phyloP scores from a whole-genome alignment of 2,797 vertebrate genomes.

The Ctenopoma multispine region DNA sequence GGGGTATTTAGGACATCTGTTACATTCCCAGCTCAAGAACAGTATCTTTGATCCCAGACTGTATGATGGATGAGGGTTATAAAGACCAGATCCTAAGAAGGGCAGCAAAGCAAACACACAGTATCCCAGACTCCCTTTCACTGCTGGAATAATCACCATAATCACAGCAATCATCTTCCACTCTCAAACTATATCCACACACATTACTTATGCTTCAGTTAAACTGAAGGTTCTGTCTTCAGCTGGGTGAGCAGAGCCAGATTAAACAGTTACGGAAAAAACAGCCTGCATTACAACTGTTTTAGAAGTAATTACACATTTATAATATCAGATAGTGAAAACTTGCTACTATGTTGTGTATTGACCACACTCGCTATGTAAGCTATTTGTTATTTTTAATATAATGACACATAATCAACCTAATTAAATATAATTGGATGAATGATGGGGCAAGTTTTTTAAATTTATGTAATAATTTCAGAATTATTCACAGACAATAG shows the following conservation, averaged over 20 bases:
- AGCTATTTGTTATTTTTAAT: conserved; percentile 36
- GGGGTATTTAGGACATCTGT: conserved; percentile 65
- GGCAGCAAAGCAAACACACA: conserved; percentile 77
- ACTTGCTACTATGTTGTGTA: conserved; percentile 25
- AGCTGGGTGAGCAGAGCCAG: conserved; percentile 57
- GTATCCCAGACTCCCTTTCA: conserved; percentile 66
- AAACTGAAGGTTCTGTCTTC: conserved; percentile 57
- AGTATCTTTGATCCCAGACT: conserved; percentile 72
- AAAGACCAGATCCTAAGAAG: conserved; percentile 75
- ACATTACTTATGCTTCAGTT: conserved; percentile 73
- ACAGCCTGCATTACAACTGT: conserved; percentile 25
- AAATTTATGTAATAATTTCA: conserved; percentile 27
- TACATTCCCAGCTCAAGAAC: conserved; percentile 53
- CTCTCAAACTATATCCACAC: conserved; percentile 78
- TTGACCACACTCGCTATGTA: conserved; percentile 9
- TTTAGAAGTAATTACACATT: conserved; percentile 47
- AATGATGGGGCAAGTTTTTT: conserved; percentile 34
- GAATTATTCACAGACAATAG: conserved; percentile 19
- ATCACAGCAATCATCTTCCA: conserved; percentile 79
- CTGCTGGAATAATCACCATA: conserved; percentile 76
- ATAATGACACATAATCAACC: conserved; percentile 52
- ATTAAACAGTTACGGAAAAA: conserved; percentile 64
- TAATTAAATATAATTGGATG: conserved; percentile 56
- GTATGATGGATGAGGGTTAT: conserved; percentile 80
- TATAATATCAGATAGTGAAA: conserved; percentile 41